Evolutionary conservation across 2,797 vertebrate genomes (phyloP).

Genomic region (Gymnoscopelus braueri): DNA sequence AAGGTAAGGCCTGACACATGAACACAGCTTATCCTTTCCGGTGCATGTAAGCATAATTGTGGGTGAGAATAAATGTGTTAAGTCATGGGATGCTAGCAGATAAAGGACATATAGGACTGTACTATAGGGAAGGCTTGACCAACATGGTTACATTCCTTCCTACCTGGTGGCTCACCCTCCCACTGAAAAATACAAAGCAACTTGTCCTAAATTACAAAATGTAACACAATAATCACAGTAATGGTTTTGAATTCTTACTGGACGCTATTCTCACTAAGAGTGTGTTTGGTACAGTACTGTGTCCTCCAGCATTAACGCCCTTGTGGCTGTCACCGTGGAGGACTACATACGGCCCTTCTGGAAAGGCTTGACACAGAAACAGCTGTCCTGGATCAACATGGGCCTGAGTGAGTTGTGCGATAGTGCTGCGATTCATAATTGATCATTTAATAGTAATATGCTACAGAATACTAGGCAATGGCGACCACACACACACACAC

Average conservation of each 20-base stretch:
- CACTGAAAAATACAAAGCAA: neutral
- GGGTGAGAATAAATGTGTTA: neutral
- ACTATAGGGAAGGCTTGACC: neutral
- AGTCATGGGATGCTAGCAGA: neutral
- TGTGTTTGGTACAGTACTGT: conserved; percentile 80
- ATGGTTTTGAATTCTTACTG: neutral
- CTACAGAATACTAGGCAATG: no score
- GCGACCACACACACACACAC: no score
- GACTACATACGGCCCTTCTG: conserved; percentile 80
- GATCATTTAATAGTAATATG: no score
- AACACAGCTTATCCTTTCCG: neutral
- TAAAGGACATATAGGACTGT: neutral
- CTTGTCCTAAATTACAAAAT: no score
- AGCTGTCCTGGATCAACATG: conserved; percentile 84
- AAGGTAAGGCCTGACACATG: conserved; percentile 70
- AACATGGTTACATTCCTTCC: neutral
- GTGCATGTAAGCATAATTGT: neutral
- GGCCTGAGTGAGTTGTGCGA: conserved; percentile 81
- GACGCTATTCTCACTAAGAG: conserved; percentile 7
- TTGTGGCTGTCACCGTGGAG: conserved; percentile 85
- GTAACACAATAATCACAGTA: no score
- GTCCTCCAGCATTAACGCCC: conserved; percentile 88
- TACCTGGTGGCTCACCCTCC: neutral
- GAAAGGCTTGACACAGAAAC: conserved; percentile 71
- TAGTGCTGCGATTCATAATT: no score